phyloP scores from a whole-genome alignment of 2,888 invertebrate genomes.

The Anthophora plumipes region DNA sequence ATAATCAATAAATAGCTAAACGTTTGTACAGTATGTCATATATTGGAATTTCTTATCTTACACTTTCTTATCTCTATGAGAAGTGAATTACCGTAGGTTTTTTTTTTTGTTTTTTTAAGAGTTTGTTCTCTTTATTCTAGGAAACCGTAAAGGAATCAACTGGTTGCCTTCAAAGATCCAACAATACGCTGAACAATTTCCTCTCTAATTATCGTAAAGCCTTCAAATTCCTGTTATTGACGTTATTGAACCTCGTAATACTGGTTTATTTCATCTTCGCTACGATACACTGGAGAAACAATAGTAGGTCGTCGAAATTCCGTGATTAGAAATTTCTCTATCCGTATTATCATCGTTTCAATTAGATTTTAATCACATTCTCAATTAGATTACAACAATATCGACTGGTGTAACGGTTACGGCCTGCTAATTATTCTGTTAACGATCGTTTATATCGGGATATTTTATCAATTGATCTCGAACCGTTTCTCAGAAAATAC shows the following conservation, averaged over 20 bases:
- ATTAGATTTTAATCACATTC: conserved; percentile 1
- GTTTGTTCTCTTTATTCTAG: not conserved
- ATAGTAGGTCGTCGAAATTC: conserved; percentile 62
- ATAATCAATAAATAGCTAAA: not conserved
- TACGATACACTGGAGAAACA: conserved; percentile 74
- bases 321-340: not conserved
- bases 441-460: conserved; percentile 86
- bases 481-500: conserved; percentile 86
- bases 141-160: conserved; percentile 19
- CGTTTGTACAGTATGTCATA: no score
- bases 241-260: conserved; percentile 71
- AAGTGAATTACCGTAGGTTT: not conserved
- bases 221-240: conserved; percentile 56
- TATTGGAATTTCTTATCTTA: not conserved
- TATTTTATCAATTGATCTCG: conserved; percentile 88
- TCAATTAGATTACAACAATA: conserved; percentile 64
- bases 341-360: not conserved
- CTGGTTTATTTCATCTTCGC: conserved; percentile 78
- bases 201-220: conserved; percentile 59
- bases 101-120: no score
- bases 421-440: conserved; percentile 90
- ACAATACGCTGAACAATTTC: conserved; percentile 55
- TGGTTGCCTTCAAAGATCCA: conserved; percentile 36
- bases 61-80: not conserved
- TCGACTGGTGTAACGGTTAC: conserved; percentile 88